Evolutionary conservation across 2,113 vertebrate genomes (phyloP).

Genomic region (Dipodomys stephensi): DNA sequence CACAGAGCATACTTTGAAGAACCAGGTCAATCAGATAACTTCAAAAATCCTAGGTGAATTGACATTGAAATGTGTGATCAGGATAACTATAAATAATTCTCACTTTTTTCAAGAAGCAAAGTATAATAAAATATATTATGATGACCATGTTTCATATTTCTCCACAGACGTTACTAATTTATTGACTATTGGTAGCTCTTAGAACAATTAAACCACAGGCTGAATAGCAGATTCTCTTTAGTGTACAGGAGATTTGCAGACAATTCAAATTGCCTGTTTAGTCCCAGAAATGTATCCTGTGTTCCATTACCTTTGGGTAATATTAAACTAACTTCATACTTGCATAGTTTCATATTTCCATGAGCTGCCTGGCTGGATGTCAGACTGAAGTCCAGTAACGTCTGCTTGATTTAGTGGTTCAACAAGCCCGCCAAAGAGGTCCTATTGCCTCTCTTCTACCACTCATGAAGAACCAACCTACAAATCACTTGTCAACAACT

Average conservation of each 20-base stretch:
- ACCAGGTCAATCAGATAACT: not conserved
- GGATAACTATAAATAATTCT: conserved; percentile 14
- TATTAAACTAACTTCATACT: conserved; percentile 65
- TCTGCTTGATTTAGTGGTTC: conserved; percentile 82
- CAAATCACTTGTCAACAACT: conserved; percentile 91
- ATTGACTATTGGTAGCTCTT: not conserved
- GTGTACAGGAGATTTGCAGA: conserved; percentile 15
- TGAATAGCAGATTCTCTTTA: conserved; percentile 25
- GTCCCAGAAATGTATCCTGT: not conserved
- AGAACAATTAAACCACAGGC: conserved; percentile 51
- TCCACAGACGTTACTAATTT: not conserved
- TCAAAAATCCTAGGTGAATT: conserved; percentile 1
- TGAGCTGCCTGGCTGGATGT: conserved; percentile 65
- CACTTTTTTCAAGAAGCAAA: not conserved
- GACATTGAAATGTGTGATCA: conserved; percentile 5
- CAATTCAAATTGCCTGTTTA: conserved; percentile 32
- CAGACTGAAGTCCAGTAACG: conserved; percentile 54
- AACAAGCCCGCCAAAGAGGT: conserved; percentile 79
- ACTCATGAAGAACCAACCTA: conserved; percentile 86
- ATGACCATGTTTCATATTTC: not conserved
- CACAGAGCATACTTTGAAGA: not conserved
- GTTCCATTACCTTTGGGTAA: conserved; percentile 4
- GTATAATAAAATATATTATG: conserved; percentile 8
- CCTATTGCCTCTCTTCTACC: conserved; percentile 79
- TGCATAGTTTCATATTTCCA: conserved; percentile 64